phyloP scores from a whole-genome alignment of 2,797 vertebrate species.

The Okamejei kenojei region DNA sequence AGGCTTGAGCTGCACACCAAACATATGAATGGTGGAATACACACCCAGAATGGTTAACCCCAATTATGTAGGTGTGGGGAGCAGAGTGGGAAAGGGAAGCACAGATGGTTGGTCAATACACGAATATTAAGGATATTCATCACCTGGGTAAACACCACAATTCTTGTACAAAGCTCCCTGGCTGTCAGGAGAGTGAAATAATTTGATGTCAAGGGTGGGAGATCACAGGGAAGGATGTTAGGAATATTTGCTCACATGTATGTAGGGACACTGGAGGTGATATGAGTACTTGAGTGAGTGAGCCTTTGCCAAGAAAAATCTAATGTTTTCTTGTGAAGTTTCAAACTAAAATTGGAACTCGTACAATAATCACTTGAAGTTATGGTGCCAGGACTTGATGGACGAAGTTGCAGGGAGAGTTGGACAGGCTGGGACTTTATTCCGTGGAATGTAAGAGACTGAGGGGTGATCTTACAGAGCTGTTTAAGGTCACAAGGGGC shows the following conservation, averaged over 20 bases:
- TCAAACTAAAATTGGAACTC: neutral
- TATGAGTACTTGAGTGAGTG: too few species aligned
- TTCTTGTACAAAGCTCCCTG: neutral
- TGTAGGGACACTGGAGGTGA: neutral
- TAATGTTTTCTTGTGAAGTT: neutral
- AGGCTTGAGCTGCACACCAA: neutral
- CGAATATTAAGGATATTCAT: neutral
- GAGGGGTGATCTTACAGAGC: too few species aligned
- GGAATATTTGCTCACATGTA: neutral
- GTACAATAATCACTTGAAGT: too few species aligned
- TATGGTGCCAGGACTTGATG: too few species aligned
- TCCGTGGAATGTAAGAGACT: too few species aligned
- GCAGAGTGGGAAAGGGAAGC: neutral
- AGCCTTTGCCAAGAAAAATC: neutral
- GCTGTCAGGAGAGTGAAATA: neutral
- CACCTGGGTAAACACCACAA: too few species aligned
- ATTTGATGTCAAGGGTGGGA: too few species aligned
- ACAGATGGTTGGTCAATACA: neutral
- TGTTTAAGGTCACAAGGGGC: too few species aligned
- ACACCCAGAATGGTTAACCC: neutral
- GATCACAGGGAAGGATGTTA: too few species aligned
- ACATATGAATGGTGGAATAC: neutral
- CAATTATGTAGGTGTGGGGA: neutral
- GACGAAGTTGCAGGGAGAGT: too few species aligned
- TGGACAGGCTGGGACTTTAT: too few species aligned